Evolutionary conservation across 2,797 vertebrate genomes (phyloP).

Genomic region (Trachops cirrhosus): DNA sequence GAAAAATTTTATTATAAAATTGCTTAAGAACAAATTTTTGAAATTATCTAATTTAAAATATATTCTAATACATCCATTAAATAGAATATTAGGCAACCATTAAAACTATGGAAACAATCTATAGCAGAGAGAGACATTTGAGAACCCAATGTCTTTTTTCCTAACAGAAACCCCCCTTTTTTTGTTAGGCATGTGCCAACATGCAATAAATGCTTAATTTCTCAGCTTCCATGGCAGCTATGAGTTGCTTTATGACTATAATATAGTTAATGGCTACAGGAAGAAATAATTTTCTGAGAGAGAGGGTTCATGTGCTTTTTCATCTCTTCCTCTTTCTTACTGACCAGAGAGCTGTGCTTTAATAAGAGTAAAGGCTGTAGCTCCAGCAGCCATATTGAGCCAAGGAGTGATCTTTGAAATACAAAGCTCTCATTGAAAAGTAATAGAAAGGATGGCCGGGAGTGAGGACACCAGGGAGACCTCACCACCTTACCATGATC

Average conservation of each 20-base stretch:
- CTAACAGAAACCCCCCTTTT: not conserved
- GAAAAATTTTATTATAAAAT: not conserved
- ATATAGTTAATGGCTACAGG: not conserved
- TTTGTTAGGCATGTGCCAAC: not conserved
- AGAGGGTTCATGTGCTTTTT: rapidly evolving
- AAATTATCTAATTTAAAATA: not conserved
- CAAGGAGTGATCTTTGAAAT: not conserved
- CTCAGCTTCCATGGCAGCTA: not conserved
- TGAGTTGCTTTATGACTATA: not conserved
- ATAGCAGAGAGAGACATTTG: not conserved
- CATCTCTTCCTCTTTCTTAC: not conserved
- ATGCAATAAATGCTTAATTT: not conserved
- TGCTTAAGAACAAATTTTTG: not conserved
- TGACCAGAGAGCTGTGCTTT: not conserved
- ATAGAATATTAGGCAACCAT: not conserved
- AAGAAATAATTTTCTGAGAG: not conserved
- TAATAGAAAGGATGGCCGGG: not conserved
- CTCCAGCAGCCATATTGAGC: not conserved
- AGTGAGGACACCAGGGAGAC: rapidly evolving
- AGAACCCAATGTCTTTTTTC: not conserved
- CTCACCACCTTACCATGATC: not conserved
- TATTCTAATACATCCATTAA: not conserved
- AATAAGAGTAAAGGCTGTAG: not conserved
- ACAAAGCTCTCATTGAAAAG: not conserved
- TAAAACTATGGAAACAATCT: not conserved